Evolutionary conservation across 1,140 invertebrate genomes (phyloP), one percentile per base, ranked within the genome.

Genomic region (Onthophagus taurus): DNA sequence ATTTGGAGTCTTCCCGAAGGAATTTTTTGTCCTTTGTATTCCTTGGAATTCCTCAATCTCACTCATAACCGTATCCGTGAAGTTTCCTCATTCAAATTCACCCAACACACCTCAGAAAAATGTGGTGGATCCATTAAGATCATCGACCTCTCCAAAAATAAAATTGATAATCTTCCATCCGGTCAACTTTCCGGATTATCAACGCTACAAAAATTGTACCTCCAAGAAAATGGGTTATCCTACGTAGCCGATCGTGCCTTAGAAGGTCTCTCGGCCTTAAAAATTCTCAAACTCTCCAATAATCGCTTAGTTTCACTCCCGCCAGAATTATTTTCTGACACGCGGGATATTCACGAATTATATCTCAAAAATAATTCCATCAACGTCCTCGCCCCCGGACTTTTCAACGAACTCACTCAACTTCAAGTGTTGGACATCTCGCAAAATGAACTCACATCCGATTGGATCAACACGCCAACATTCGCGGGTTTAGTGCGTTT

Each of bases 331-430:
- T 90, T 90, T 56, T 73, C 77, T 36, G 85, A 89, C 55, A 78
- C 83, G 8, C 75, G 81, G 50, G 81, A 85, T 49, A 67, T 91
- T 20, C 80, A 83, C 59, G 84, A 90, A 69, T 78, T 91, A 51
- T 81, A 88, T 63, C 62, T 91, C 19, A 78, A 81, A 52, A 89
- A 89, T 56, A 91, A 93, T 64, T 83, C 83, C n/a, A 79, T 92
- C 17, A 83, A 82, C 54, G 85, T 90, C 1, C 58, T 91, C 3
- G 85, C 87, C 14, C 86, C 87, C 0, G 88, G 87, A 2, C 67
- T 92, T 26, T 91, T 93, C 60, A 77, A 77, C 52, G 84, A 86
- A 42, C 67, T 95, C 12, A 76, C 79, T 3, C 84, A 89, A 60
- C 63, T 97, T 17, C 64, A 85, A 42, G 77, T 88, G 18, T 67